A percentile compares a stretch with the other conserved stretches of the same genome.
phyloP scores from a whole-genome alignment of 1,140 invertebrate species.

The Sitophilus oryzae region DNA sequence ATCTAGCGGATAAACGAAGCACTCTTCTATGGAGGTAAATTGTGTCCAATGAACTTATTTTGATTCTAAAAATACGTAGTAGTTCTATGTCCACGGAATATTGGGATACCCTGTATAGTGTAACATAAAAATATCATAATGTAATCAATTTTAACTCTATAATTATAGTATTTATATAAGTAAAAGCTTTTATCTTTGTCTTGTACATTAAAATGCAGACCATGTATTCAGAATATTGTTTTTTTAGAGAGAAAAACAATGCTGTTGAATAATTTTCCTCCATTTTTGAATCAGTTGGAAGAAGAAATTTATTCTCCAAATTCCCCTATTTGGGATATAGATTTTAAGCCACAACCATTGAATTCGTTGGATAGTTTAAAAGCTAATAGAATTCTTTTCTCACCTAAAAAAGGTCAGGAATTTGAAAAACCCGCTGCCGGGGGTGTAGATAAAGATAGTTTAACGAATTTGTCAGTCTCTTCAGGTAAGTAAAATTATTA shows the following conservation, averaged over 20 bases:
- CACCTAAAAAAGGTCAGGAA: conserved; percentile 47
- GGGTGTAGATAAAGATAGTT: conserved; percentile 58
- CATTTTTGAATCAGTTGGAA: conserved; percentile 81
- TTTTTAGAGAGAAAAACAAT: conserved; percentile 64
- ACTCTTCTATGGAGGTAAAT: too few species aligned
- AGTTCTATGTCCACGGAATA: too few species aligned
- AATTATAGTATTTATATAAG: too few species aligned
- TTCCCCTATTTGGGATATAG: conserved; percentile 91
- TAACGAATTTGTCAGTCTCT: conserved; percentile 61
- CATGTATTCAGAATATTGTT: too few species aligned
- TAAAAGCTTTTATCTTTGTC: too few species aligned
- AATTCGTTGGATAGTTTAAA: conserved; percentile 47
- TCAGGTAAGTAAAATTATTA: conserved; percentile 9
- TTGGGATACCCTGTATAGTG: too few species aligned
- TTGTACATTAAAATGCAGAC: too few species aligned
- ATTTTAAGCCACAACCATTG: conserved; percentile 71
- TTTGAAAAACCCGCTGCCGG: conserved; percentile 61
- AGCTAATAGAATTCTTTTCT: conserved; percentile 27
- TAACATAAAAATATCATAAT: too few species aligned
- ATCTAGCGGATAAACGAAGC: too few species aligned
- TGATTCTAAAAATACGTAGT: too few species aligned
- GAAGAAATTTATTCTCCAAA: conserved; percentile 78
- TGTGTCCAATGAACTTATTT: too few species aligned
- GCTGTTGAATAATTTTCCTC: conserved; percentile 58
- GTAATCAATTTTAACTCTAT: too few species aligned